These are phyloP conservation scores for Plebejus melissa DNA, from an alignment of 2,888 invertebrate genomes.

Conservation along the genomic window DNA sequence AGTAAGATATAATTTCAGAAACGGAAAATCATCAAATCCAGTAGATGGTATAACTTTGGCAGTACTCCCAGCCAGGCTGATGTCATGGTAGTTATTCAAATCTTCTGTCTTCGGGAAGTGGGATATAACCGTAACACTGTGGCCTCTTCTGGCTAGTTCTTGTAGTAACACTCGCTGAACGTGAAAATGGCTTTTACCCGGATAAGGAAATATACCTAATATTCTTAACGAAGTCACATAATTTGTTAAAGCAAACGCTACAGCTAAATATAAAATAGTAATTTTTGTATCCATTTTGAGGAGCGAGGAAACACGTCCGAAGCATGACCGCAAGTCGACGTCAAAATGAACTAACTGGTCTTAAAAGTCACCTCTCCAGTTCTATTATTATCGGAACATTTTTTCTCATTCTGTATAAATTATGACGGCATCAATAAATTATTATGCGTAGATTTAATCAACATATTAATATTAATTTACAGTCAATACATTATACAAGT, in stretches of 20 bases:
- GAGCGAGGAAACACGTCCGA: not conserved
- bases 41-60: not conserved
- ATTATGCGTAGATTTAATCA: not conserved
- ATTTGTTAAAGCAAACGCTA: not conserved
- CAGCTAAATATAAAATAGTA: not conserved
- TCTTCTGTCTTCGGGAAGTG: slow-evolving; percentile 77
- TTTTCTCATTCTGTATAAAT: not conserved
- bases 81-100: slow-evolving; percentile 78
- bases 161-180: slow-evolving; percentile 80
- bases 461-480: no score
- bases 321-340: not conserved
- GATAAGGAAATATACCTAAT: slow-evolving; percentile 7
- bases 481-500: not conserved
- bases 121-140: slow-evolving; percentile 83
- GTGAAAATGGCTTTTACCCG: slow-evolving; percentile 84
- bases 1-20: slow-evolving; percentile 47
- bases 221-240: not conserved
- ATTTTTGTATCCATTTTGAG: slow-evolving; percentile 3
- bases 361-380: not conserved
- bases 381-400: not conserved
- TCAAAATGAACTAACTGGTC: not conserved
- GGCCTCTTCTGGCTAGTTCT: slow-evolving; percentile 80
- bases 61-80: slow-evolving; percentile 64
- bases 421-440: not conserved
- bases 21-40: slow-evolving; percentile 42